Conservation (phyloP, 2,797 vertebrate genomes). For the Platalea minor region DNA sequence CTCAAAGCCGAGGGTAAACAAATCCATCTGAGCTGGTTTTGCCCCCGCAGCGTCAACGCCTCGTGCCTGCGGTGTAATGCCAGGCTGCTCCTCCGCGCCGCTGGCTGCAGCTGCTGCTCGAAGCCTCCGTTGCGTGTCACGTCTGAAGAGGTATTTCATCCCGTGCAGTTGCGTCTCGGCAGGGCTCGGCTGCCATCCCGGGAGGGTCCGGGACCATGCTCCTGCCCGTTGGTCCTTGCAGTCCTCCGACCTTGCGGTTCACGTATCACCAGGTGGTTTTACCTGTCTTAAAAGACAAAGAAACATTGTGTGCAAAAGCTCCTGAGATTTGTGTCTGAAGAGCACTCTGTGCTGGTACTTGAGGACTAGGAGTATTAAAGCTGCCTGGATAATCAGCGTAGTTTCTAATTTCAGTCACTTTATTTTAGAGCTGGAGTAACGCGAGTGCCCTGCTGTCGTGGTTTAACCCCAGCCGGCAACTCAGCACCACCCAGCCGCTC, state of each 20-base stretch:
- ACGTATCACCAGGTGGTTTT: rapidly evolving
- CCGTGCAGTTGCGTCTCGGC: background rate
- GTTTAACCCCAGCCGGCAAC: too few species aligned
- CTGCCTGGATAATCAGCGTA: background rate
- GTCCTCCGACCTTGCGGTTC: rapidly evolving
- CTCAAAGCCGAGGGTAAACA: background rate
- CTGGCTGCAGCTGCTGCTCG: background rate
- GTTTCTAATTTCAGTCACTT: background rate
- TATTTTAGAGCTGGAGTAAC: background rate
- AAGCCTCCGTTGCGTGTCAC: rapidly evolving
- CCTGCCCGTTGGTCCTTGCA: background rate
- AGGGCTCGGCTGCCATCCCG: too few species aligned
- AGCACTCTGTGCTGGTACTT: background rate
- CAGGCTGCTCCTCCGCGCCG: rapidly evolving
- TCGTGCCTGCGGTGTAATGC: background rate
- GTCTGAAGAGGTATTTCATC: background rate
- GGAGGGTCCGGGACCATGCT: background rate
- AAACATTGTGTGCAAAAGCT: background rate
- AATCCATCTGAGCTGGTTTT: background rate
- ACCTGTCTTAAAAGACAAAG: background rate
- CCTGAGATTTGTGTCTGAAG: background rate
- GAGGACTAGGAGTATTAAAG: background rate
- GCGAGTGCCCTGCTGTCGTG: background rate
- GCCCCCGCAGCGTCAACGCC: background rate
- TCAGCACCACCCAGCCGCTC: too few species aligned